Base-by-base conservation (phyloP, 2,113 vertebrate species). In the Hemibates koningsi region DNA sequence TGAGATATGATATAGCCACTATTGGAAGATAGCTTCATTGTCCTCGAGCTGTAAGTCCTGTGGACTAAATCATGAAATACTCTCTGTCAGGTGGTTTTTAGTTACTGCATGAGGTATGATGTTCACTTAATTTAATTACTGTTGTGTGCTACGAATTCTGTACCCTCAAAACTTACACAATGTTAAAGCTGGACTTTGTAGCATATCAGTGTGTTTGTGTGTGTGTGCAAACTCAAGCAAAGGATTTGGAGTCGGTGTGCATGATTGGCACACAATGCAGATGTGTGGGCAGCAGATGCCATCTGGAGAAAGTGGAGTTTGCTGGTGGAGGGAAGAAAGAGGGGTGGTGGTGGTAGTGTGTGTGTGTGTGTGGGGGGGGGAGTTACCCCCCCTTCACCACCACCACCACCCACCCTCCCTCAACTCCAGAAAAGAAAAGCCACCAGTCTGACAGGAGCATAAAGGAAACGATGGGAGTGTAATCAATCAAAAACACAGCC, bases 231-330 rank as follows among this genome's bases (percentile, higher is more conserved):
- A 57, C 36, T 87, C 56, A 8, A 71, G 84, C 38, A 81, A 89
- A 94, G 19, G 66, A 84, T 87, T 81, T 80, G 41, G 85, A 89
- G 87, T 93, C 45, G 63, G 91, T 91, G 91, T 87, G 89, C 91
- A 82, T 92, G 86, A 97, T 94, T 95, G 94, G 92, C 95, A 94
- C 93, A 98, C 97, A 98, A 98, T 97, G 96, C 96, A 94, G 94
- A 95, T 97, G 98, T 93, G 98, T 98, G 97, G 98, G 98, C 90
- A 97, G 97, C 89, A 86, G 92, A 95, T 97, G 97, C 97, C 98
- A 97, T 98, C 97, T 98, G 97, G 93, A 94, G 89, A 92, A 90
- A 94, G 73, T 48, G 6, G 92, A 91, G 92, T 92, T 92, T 92
- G 93, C 66, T 84, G 84, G 93, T 93, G 95, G 96, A 97, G 96